Percentiles rank a stretch among this genome's conserved stretches.
Conservation (phyloP, 2,797 vertebrate species). For the Lepilemur septentrionalis region DNA sequence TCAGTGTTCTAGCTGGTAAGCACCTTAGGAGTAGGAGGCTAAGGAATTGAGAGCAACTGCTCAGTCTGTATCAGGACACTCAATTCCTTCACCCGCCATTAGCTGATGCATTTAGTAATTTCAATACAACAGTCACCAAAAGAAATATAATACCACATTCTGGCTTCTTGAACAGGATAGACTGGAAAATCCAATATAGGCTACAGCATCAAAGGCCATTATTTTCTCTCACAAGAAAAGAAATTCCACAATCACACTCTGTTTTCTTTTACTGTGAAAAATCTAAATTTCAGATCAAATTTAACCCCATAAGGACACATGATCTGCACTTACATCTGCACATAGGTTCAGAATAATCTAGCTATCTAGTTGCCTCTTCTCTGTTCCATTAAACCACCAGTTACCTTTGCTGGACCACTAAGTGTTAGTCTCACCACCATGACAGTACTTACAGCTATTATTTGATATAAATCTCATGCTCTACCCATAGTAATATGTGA, state of each 20-base stretch:
- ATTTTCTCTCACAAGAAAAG: conserved; percentile 24
- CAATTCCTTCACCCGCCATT: background rate
- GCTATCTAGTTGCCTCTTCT: background rate
- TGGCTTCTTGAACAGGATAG: conserved; percentile 42
- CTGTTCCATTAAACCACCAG: background rate
- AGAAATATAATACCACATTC: background rate
- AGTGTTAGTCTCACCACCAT: background rate
- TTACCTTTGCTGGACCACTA: background rate
- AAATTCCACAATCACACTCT: background rate
- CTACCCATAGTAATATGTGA: background rate
- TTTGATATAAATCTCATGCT: background rate
- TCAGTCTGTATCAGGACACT: background rate
- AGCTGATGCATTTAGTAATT: conserved; percentile 1
- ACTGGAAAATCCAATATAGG: background rate
- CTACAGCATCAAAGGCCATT: background rate
- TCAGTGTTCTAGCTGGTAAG: background rate
- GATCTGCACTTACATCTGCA: background rate
- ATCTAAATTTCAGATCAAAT: background rate
- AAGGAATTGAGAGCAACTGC: background rate
- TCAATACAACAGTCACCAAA: background rate
- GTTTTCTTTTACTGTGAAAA: conserved; percentile 43
- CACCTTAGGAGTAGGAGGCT: conserved; percentile 2
- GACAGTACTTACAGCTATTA: background rate
- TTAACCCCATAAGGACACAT: conserved; percentile 15
- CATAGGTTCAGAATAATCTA: background rate